A percentile compares a stretch with the other conserved stretches of the same genome.
These are phyloP conservation scores for Hydraecia micacea DNA, from an alignment of 2,888 invertebrate genomes.

Conservation along the genomic window DNA sequence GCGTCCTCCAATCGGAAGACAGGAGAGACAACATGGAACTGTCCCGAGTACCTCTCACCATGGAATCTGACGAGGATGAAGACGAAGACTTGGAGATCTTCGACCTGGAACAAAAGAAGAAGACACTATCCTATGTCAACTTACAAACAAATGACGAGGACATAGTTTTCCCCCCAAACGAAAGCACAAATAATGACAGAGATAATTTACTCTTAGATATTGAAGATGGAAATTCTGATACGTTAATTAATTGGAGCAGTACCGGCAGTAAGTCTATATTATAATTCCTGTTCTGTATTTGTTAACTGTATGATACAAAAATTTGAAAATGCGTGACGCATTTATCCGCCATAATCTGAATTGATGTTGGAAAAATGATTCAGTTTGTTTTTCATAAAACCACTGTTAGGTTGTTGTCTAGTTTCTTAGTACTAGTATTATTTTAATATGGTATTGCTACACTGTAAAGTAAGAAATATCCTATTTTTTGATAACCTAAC, in stretches of 20 bases:
- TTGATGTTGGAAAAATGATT: constrained; percentile 41
- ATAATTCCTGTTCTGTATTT: constrained; percentile 70
- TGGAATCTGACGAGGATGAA: constrained; percentile 88
- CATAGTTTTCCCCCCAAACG: constrained; percentile 76
- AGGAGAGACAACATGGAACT: constrained; percentile 84
- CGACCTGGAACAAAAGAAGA: constrained; percentile 86
- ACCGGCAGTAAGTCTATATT: constrained; percentile 84
- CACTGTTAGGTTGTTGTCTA: constrained; percentile 46
- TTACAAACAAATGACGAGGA: constrained; percentile 84
- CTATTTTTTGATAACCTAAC: constrained; percentile 52
- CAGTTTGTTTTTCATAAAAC: constrained; percentile 37
- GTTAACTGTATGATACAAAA: constrained; percentile 30
- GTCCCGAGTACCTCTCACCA: constrained; percentile 85
- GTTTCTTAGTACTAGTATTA: constrained; percentile 46
- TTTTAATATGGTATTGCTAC: constrained; percentile 46
- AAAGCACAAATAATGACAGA: constrained; percentile 72
- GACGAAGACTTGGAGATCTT: constrained; percentile 89
- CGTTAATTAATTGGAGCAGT: constrained; percentile 85
- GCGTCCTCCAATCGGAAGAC: constrained; percentile 87
- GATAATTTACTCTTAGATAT: constrained; percentile 85
- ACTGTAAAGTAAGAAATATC: constrained; percentile 35
- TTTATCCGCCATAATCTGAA: constrained; percentile 62
- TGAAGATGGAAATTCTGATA: constrained; percentile 82
- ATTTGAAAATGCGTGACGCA: constrained; percentile 44
- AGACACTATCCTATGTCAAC: constrained; percentile 86